Evolutionary conservation across 2,888 invertebrate genomes (phyloP).

Genomic region (Quadroppia sp.): DNA sequence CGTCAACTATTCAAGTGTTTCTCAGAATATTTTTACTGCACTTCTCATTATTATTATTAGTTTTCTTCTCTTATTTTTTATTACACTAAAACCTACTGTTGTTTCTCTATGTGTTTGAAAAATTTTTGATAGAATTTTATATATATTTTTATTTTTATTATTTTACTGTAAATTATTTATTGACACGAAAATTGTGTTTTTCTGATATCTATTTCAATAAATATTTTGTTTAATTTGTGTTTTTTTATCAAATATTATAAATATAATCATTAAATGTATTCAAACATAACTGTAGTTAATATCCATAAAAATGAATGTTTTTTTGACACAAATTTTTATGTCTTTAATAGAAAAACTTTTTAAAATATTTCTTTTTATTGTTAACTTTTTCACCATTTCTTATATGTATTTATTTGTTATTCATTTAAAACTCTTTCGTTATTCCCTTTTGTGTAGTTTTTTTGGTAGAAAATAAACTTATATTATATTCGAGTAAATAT

Average conservation of each 20-base stretch:
- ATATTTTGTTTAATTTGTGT: too few species aligned
- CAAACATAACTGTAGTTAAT: too few species aligned
- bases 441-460: background rate
- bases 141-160: background rate
- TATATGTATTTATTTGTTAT: background rate
- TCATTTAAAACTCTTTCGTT: background rate
- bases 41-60: background rate
- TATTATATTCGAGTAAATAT: background rate
- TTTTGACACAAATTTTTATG: background rate
- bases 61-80: background rate
- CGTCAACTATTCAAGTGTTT: background rate
- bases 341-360: background rate
- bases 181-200: constrained; percentile 6
- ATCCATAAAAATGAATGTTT: constrained; percentile 9
- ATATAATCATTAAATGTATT: too few species aligned
- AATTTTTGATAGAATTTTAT: background rate
- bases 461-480: background rate
- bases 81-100: background rate
- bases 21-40: background rate
- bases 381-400: background rate
- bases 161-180: background rate
- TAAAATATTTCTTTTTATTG: background rate
- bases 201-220: background rate
- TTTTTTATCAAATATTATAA: too few species aligned
- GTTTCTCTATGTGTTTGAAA: too few species aligned